Conservation (phyloP, 2,113 vertebrate species). For the Urocynchramus pylzowi region DNA sequence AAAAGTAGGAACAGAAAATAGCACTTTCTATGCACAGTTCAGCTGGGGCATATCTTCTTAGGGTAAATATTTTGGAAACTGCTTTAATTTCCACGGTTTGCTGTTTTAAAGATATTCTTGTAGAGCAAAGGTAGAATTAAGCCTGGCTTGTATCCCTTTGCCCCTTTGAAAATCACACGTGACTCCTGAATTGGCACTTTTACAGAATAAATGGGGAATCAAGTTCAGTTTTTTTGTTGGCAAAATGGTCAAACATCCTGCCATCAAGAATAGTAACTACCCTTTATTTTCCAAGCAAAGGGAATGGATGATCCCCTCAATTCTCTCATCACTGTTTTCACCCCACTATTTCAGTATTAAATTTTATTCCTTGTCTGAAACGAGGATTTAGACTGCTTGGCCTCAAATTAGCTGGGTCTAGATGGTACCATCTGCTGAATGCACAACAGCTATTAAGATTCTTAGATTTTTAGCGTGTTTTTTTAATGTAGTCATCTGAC, state of each 20-base stretch:
- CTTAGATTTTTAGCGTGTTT: slow-evolving; percentile 7
- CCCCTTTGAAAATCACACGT: neutral
- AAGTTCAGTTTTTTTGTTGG: neutral
- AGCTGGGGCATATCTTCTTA: neutral
- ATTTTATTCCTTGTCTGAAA: slow-evolving; percentile 37
- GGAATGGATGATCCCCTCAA: neutral
- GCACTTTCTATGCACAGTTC: slow-evolving; percentile 1
- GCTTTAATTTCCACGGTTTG: neutral
- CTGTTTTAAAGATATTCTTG: neutral
- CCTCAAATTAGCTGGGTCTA: slow-evolving; percentile 26
- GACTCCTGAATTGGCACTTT: neutral
- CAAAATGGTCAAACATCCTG: neutral
- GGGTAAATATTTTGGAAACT: slow-evolving; percentile 40
- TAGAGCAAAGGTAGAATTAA: neutral
- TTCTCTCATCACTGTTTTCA: slow-evolving; percentile 7
- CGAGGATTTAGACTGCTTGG: neutral
- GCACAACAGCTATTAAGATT: slow-evolving; percentile 24
- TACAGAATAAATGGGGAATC: neutral
- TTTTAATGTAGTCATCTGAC: slow-evolving; percentile 51
- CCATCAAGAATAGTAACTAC: neutral
- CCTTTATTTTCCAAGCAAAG: slow-evolving; percentile 10
- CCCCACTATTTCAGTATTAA: slow-evolving; percentile 1
- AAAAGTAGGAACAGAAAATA: slow-evolving; percentile 39
- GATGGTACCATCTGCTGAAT: slow-evolving; percentile 28
- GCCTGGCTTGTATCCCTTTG: neutral